These are phyloP conservation scores for Hormaphis cornu DNA, from an alignment of 1,140 invertebrate genomes.

Conservation along the genomic window DNA sequence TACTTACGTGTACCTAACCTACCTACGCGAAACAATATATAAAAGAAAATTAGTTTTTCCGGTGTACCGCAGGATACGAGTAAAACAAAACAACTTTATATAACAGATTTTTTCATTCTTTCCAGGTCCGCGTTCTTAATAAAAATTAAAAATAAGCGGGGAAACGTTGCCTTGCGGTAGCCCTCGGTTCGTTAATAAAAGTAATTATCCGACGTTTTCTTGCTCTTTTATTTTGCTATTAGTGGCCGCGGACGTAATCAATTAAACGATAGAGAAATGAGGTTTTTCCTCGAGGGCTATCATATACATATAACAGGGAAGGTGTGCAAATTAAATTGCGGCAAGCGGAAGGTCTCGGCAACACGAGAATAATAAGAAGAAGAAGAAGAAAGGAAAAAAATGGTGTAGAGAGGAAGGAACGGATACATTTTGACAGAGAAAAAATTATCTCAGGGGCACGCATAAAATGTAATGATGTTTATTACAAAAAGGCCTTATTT, in stretches of 20 bases:
- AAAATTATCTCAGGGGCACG: conserved; percentile 16
- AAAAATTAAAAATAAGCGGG: not conserved
- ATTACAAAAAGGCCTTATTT: conserved; percentile 9
- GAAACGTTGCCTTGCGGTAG: not conserved
- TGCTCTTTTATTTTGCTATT: conserved; percentile 17
- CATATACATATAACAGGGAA: not conserved
- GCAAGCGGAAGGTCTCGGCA: not conserved
- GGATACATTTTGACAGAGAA: not conserved
- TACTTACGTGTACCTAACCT: not conserved
- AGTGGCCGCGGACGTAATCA: conserved; percentile 20
- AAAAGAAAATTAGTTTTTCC: not conserved
- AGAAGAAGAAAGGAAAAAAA: not conserved
- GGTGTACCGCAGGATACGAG: not conserved
- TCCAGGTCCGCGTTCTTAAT: not conserved
- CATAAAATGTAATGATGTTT: conserved; percentile 26
- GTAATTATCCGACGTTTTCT: conserved; percentile 10
- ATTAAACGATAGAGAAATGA: conserved; percentile 22
- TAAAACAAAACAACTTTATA: not conserved
- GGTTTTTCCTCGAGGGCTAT: not conserved
- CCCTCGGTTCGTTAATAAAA: conserved; percentile 28
- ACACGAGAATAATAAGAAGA: not conserved
- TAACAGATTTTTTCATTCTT: not conserved
- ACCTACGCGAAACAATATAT: not conserved
- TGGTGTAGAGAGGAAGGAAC: not conserved
- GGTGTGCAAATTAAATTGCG: conserved; percentile 29